phyloP scores from a whole-genome alignment of 2,797 vertebrate genomes.

The Phataginus tetradactyla region DNA sequence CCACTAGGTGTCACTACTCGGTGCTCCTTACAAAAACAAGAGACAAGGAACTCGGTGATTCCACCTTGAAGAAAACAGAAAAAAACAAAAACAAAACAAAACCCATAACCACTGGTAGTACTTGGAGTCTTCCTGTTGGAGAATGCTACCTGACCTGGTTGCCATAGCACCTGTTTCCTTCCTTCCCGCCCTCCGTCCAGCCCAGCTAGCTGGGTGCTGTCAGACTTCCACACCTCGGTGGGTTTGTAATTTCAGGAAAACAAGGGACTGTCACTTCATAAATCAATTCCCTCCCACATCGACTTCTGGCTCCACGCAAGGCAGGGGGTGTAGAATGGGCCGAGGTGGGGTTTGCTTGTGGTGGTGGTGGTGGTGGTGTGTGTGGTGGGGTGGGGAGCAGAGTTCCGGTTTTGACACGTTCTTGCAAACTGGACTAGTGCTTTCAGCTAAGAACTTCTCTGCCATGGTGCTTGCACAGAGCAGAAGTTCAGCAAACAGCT shows the following conservation, averaged over 20 bases:
- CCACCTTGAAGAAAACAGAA: background rate
- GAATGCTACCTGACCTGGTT: background rate
- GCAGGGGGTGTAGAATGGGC: background rate
- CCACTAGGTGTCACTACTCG: slow-evolving; percentile 62
- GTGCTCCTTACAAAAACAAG: background rate
- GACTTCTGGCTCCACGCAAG: background rate
- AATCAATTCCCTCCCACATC: background rate
- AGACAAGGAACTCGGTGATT: background rate
- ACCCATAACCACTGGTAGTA: background rate
- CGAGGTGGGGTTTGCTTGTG: background rate
- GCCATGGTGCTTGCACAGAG: background rate
- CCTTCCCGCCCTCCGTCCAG: background rate
- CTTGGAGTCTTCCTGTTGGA: background rate
- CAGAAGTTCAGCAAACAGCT: background rate
- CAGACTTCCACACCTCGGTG: background rate
- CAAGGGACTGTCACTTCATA: background rate
- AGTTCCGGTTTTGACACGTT: background rate
- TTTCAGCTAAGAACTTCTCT: background rate
- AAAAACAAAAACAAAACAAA: background rate
- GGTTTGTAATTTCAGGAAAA: background rate
- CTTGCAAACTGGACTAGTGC: background rate
- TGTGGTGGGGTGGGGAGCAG: background rate
- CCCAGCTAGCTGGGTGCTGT: background rate
- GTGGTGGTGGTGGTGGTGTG: background rate
- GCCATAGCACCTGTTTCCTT: background rate